Percentiles rank a stretch among this genome's conserved stretches.
phyloP scores from a whole-genome alignment of 1,140 invertebrate species.

The Drosophila sp. region DNA sequence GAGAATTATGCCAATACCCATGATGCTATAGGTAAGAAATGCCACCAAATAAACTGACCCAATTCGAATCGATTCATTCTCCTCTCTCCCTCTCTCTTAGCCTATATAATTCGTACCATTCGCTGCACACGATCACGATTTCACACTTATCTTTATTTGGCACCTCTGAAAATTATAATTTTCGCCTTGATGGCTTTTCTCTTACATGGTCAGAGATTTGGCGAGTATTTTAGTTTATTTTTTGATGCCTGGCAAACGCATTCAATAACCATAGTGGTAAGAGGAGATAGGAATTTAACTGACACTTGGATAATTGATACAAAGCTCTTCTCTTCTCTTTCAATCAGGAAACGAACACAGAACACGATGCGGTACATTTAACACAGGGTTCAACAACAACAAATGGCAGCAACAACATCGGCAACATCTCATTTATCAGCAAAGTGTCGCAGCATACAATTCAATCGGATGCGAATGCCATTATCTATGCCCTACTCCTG shows the following conservation, averaged over 20 bases:
- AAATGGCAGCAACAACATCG: constrained; percentile 12
- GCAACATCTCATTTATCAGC: constrained; percentile 44
- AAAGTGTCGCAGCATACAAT: constrained; percentile 38
- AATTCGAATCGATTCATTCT: neutral
- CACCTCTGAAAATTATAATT: constrained; percentile 87
- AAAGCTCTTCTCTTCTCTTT: neutral
- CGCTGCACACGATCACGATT: constrained; percentile 85
- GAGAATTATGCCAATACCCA: constrained; percentile 88
- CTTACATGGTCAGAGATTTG: constrained; percentile 85
- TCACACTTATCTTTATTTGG: constrained; percentile 88
- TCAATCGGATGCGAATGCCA: constrained; percentile 79
- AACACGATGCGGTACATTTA: constrained; percentile 33
- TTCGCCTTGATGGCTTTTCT: constrained; percentile 86
- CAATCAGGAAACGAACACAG: constrained; percentile 28
- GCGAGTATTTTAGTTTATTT: constrained; percentile 85
- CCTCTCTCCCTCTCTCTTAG: constrained; percentile 22
- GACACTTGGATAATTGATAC: too few species aligned
- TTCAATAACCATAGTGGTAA: constrained; percentile 85
- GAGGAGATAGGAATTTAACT: neutral
- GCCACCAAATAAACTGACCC: neutral
- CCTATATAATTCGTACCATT: constrained; percentile 68
- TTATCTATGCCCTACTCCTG: constrained; percentile 85
- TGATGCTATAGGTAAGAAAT: constrained; percentile 81
- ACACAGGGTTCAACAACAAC: constrained; percentile 10
- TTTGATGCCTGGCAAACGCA: constrained; percentile 84